Conservation (phyloP, 2,888 invertebrate genomes). For the Gymnocheta viridis region DNA sequence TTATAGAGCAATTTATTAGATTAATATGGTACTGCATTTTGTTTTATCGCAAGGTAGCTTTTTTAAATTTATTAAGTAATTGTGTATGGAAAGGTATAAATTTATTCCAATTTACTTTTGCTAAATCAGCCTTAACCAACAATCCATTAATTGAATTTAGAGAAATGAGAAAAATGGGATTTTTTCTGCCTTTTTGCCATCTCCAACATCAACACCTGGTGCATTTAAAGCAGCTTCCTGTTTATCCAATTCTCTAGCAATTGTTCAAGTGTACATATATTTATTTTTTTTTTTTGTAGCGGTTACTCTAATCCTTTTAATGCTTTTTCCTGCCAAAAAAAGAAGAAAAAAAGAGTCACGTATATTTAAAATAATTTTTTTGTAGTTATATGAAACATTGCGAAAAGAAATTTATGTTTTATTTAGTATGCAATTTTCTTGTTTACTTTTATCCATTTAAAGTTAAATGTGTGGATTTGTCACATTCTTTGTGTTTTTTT, state of each 20-base stretch:
- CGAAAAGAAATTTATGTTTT: constrained; percentile 13
- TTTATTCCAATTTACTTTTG: neutral
- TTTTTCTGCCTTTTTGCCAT: neutral
- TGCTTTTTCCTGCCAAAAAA: neutral
- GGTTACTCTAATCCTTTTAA: constrained; percentile 8
- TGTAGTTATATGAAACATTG: neutral
- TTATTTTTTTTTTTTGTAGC: neutral
- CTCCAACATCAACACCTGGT: neutral
- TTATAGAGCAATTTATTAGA: neutral
- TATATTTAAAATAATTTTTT: neutral
- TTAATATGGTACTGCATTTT: too few species aligned
- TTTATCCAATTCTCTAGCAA: neutral
- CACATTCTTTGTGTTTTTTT: constrained; percentile 22
- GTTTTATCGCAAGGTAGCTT: too few species aligned
- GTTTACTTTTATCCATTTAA: neutral
- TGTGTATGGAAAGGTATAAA: too few species aligned
- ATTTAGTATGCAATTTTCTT: constrained; percentile 1
- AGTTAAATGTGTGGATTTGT: constrained; percentile 57
- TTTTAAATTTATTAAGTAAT: too few species aligned
- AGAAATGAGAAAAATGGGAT: neutral
- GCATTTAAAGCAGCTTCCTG: neutral
- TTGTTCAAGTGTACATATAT: neutral
- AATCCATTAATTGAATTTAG: neutral
- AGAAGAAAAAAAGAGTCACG: neutral
- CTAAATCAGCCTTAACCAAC: neutral